Percentiles rank a stretch among this genome's conserved stretches.
phyloP scores from a whole-genome alignment of 2,888 invertebrate genomes.

The Ectropis crepuscularia region DNA sequence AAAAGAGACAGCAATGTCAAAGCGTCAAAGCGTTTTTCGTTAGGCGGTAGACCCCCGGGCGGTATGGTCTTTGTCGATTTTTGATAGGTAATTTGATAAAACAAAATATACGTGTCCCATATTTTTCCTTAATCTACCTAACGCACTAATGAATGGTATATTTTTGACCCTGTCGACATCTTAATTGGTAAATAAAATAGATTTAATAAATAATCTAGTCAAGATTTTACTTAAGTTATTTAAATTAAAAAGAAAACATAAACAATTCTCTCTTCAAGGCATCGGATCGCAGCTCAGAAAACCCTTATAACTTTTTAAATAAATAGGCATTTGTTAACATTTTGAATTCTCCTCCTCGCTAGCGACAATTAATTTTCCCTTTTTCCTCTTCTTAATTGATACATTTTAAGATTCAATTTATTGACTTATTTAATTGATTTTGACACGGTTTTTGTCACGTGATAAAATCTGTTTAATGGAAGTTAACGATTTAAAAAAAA shows the following conservation, averaged over 20 bases:
- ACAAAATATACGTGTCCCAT: too few relatives aligned
- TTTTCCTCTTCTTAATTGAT: conserved; percentile 7
- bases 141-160: too few relatives aligned
- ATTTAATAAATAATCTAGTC: too few relatives aligned
- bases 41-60: too few relatives aligned
- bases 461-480: neutral
- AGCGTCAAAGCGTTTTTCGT: too few relatives aligned
- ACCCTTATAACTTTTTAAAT: conserved; percentile 8
- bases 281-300: neutral
- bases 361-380: neutral
- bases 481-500: neutral
- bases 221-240: too few relatives aligned
- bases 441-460: neutral
- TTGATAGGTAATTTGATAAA: too few relatives aligned
- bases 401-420: neutral
- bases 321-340: neutral
- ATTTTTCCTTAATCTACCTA: too few relatives aligned
- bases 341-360: conserved; percentile 2
- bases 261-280: neutral
- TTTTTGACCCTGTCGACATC: too few relatives aligned
- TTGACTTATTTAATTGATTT: neutral
- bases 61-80: too few relatives aligned
- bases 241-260: neutral
- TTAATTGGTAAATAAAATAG: too few relatives aligned
- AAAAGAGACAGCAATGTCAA: too few relatives aligned